Evolutionary conservation across 2,113 vertebrate species (phyloP), one percentile per base, ranked within the genome.

Genomic region (Helogale parvula): DNA sequence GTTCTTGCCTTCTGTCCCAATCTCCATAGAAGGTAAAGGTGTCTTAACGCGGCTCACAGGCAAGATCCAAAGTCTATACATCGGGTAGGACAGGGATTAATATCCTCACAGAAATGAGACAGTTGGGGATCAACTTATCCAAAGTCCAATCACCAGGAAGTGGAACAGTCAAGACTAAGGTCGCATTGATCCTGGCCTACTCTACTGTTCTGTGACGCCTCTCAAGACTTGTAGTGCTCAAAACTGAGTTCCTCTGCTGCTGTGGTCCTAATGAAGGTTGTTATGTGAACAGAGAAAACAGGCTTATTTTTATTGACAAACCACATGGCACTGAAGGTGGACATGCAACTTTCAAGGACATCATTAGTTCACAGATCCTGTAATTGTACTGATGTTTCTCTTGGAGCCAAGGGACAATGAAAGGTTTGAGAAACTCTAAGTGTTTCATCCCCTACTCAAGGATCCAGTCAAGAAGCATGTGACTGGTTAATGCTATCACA

Each of bases 11-110:
- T 97, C 95, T 84, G 65, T 91, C 87, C 41, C 23, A 25, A 23
- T 65, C 33, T 66, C 76, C 71, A 47, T 80, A 92, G 68, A 96
- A 93, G 60, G 72, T n/a, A 90, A 85, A 92, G 80, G 45, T 90
- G 71, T 95, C 92, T 94, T 96, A 69, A 94, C 92, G 90, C 35
- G 35, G 17, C 79, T 86, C 41, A n/a, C n/a, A 74, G 38, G 41
- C 57, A 81, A 87, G 38, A 69, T 83, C 90, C 92, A 90, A 71
- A 45, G 57, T 38, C 52, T 68, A 60, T 14, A 87, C 11, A 50
- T 69, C 0, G 31, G 10, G 54, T 2, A 15, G n/a, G 72, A 25
- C 66, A 14, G 14, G 14, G 21, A 11, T 21, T 52, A 41, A 14
- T 57, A 14, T 12, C 41, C 68, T 81, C 47, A 35, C 69, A 50